These are phyloP conservation scores for Onchidella celtica DNA, from an alignment of 2,888 invertebrate genomes.

Conservation along the genomic window DNA sequence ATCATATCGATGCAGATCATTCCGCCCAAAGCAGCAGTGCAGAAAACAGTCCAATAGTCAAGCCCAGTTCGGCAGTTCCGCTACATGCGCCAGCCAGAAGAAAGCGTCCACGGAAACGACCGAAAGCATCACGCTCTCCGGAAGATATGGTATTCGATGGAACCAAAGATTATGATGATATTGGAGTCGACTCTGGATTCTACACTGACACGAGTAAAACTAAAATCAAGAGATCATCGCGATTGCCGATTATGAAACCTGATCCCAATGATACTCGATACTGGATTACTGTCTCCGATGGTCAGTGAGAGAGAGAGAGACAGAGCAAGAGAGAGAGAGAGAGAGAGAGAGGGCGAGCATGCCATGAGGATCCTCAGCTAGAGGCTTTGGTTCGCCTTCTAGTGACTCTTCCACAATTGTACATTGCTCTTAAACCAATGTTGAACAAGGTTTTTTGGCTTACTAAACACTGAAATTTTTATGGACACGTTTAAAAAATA, in stretches of 20 bases:
- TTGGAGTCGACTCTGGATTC: conserved; percentile 36
- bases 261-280: conserved; percentile 40
- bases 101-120: conserved; percentile 2
- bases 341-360: too few relatives aligned
- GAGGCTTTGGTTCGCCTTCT: too few relatives aligned
- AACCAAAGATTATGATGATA: conserved; percentile 22
- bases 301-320: conserved; percentile 23
- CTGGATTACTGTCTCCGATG: conserved; percentile 35
- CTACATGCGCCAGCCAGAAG: background rate
- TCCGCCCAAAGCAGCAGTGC: background rate
- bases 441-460: too few relatives aligned
- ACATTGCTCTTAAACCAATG: too few relatives aligned
- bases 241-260: conserved; percentile 21
- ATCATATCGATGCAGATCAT: background rate
- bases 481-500: too few relatives aligned
- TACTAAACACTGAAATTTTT: too few relatives aligned
- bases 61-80: background rate
- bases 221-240: conserved; percentile 32
- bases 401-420: too few relatives aligned
- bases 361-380: too few relatives aligned
- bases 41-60: background rate
- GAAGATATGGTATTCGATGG: conserved; percentile 42
- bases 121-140: background rate
- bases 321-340: too few relatives aligned
- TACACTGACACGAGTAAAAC: conserved; percentile 35